Percentiles rank a stretch among this genome's conserved stretches.
Evolutionary conservation across 2,797 vertebrate species (phyloP).

Genomic region (Sebastes cheni): DNA sequence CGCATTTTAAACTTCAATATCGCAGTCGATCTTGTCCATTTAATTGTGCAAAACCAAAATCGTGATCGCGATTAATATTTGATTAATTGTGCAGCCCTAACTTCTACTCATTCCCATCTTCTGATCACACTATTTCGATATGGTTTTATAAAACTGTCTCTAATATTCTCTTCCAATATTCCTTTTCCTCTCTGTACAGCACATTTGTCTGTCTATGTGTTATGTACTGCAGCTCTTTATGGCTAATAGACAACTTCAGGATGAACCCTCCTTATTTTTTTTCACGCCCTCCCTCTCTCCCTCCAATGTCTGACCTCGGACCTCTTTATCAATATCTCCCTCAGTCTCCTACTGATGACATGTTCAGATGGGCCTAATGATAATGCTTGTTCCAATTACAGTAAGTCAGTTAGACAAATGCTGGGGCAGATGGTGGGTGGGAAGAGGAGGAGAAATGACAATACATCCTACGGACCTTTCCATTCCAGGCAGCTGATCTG

Average conservation of each 20-base stretch:
- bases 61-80: too few relatives aligned
- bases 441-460: conserved; percentile 67
- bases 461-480: conserved; percentile 21
- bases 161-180: background rate
- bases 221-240: background rate
- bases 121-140: background rate
- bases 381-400: conserved; percentile 62
- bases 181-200: background rate
- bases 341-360: conserved; percentile 11
- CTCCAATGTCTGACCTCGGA: background rate
- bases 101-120: background rate
- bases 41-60: too few relatives aligned
- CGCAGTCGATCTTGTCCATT: too few relatives aligned
- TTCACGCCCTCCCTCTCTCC: background rate
- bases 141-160: background rate
- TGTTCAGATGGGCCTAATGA: conserved; percentile 50
- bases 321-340: background rate
- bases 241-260: background rate
- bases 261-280: background rate
- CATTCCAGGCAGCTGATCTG: conserved; percentile 13
- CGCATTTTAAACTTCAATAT: too few relatives aligned
- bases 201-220: background rate
- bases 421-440: conserved; percentile 77
- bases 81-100: too few relatives aligned
- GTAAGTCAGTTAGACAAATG: conserved; percentile 74